phyloP scores from a whole-genome alignment of 1,140 invertebrate genomes.

The Diachasmimorpha longicaudata region DNA sequence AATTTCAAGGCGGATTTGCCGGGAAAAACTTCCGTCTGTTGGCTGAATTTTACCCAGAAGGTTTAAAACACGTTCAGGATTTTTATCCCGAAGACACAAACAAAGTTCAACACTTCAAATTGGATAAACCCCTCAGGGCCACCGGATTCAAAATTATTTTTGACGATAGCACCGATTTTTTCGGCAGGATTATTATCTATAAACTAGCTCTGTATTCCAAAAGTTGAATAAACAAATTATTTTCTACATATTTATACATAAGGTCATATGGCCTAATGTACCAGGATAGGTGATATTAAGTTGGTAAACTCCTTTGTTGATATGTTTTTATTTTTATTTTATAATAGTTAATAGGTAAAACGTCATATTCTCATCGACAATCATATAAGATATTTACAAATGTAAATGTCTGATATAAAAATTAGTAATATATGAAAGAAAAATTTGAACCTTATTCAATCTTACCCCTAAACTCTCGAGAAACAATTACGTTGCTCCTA shows the following conservation, averaged over 20 bases:
- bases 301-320: background rate
- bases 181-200: slow-evolving; percentile 64
- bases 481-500: background rate
- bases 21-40: slow-evolving; percentile 66
- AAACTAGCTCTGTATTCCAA: slow-evolving; percentile 50
- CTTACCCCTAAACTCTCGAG: background rate
- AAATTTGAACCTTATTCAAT: slow-evolving; percentile 1
- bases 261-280: no score
- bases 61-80: slow-evolving; percentile 45
- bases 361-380: background rate
- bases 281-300: background rate
- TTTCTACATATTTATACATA: background rate
- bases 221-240: slow-evolving; percentile 18
- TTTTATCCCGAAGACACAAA: slow-evolving; percentile 71
- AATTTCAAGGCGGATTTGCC: slow-evolving; percentile 74
- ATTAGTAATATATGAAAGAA: background rate
- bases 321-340: background rate
- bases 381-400: slow-evolving; percentile 31
- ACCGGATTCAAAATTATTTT: slow-evolving; percentile 60
- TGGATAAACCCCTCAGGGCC: slow-evolving; percentile 38
- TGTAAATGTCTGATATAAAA: slow-evolving; percentile 28
- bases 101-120: slow-evolving; percentile 61
- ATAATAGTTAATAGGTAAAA: slow-evolving; percentile 2
- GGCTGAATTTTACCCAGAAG: slow-evolving; percentile 38
- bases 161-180: slow-evolving; percentile 62